phyloP scores from a whole-genome alignment of 2,888 invertebrate genomes.

The Nomada goodeniana region DNA sequence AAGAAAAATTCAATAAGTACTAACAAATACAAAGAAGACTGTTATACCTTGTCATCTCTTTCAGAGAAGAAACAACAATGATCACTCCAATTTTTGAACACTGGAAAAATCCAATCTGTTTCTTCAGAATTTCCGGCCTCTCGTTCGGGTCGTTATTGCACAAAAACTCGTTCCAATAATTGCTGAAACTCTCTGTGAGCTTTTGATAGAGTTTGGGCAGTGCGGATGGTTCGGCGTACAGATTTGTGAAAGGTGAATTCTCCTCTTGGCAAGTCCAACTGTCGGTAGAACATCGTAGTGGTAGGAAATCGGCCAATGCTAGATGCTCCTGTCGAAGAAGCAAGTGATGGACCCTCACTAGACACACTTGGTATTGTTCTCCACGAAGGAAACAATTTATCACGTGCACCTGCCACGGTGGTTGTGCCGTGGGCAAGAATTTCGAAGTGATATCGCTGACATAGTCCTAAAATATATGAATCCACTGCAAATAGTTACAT shows the following conservation, averaged over 20 bases:
- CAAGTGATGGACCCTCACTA: slow-evolving; percentile 91
- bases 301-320: slow-evolving; percentile 90
- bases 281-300: slow-evolving; percentile 85
- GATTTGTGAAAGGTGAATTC: slow-evolving; percentile 82
- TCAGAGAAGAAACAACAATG: slow-evolving; percentile 87
- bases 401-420: slow-evolving; percentile 93
- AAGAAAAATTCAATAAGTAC: not conserved
- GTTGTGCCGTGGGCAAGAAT: slow-evolving; percentile 89
- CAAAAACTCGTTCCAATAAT: slow-evolving; percentile 92
- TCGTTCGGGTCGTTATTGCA: slow-evolving; percentile 92
- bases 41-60: slow-evolving; percentile 86
- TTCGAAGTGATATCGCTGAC: slow-evolving; percentile 92
- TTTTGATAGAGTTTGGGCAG: slow-evolving; percentile 89
- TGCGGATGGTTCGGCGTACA: slow-evolving; percentile 84
- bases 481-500: slow-evolving; percentile 22
- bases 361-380: slow-evolving; percentile 86
- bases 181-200: slow-evolving; percentile 88
- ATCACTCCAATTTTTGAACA: slow-evolving; percentile 88
- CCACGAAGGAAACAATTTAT: slow-evolving; percentile 83
- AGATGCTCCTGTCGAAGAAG: slow-evolving; percentile 90
- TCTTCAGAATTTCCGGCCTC: slow-evolving; percentile 88
- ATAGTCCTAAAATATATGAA: slow-evolving; percentile 86
- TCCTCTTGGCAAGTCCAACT: slow-evolving; percentile 83
- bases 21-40: no score
- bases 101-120: slow-evolving; percentile 86